Conservation (phyloP, 2,113 vertebrate genomes). For the Dryoscopus gambensis region DNA sequence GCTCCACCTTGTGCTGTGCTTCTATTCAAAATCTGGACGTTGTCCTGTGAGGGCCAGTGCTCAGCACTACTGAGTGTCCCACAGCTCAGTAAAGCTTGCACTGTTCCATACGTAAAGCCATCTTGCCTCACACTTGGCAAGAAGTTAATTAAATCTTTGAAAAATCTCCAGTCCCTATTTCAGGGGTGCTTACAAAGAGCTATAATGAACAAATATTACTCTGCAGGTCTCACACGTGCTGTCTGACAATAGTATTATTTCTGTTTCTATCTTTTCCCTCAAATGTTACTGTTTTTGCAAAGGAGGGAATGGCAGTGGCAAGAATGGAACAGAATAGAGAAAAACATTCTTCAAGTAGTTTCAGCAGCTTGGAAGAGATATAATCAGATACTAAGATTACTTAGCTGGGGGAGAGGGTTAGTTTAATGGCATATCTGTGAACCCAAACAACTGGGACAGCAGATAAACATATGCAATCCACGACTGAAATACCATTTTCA, state of each 20-base stretch:
- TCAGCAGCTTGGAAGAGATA: background rate
- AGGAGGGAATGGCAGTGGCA: background rate
- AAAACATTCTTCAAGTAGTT: background rate
- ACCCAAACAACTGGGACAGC: background rate
- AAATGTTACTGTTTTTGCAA: background rate
- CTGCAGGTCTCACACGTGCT: background rate
- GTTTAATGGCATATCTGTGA: background rate
- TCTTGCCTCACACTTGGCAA: background rate
- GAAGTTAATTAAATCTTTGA: background rate
- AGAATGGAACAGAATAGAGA: background rate
- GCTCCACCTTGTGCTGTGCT: background rate
- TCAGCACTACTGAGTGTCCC: background rate
- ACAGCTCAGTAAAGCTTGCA: background rate
- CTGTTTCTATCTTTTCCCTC: background rate
- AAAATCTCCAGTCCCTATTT: background rate
- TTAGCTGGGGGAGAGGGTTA: background rate
- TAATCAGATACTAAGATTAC: background rate
- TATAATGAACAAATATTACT: background rate
- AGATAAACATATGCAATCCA: background rate
- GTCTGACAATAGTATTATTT: background rate
- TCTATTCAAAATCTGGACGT: background rate
- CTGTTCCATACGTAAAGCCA: background rate
- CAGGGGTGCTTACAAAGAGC: background rate
- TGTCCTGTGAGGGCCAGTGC: background rate
- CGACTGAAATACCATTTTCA: background rate